Evolutionary conservation across 2,113 vertebrate species (phyloP), one percentile per base, ranked within the genome.

Genomic region (Clarias magur): DNA sequence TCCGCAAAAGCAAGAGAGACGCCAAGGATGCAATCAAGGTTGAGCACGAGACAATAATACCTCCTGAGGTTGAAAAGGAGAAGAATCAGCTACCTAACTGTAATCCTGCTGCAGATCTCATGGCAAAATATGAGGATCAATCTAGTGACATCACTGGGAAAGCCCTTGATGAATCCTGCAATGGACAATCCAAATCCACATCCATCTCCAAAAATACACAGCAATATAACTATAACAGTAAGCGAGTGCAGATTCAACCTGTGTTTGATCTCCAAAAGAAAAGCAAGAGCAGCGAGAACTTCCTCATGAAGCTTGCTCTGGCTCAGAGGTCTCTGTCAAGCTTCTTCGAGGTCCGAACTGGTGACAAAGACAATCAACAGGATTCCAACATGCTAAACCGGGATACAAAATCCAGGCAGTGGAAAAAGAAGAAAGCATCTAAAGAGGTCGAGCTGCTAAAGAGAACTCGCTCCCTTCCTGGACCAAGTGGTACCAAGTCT

Each of bases 271-370:
- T 91, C 15, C 80, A 88, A 48, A 95, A 93, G 91, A 93, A 90
- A 84, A 92, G 90, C 82, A 96, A 94, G 91, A 94, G 4, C 54
- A 82, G 90, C 0, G 96, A 97, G 56, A 92, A 93, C 67, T 91
- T 97, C 67, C 92, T 89, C 54, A 93, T 94, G 68, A 94, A 93
- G 68, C 57, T 96, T 48, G 94, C 94, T 70, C 93, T 94, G 87
- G 96, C 96, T 48, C 96, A 96, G 27, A 96, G 94, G 91, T 96
- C 96, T 3, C 92, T 97, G 16, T 95, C 95, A 3, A 95, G 91
- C 62, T 95, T 97, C 25, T 97, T 97, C 91, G 96, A 97, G 88
- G 93, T 92, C 30, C 96, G 87, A 91, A 91, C 90, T 90, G 57
- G 87, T 63, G 96, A 96, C 67, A 96, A 94, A 88, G 95, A 95